These are phyloP conservation scores for Mormoops blainvillei DNA, from an alignment of 2,113 vertebrate genomes.

Conservation along the genomic window DNA sequence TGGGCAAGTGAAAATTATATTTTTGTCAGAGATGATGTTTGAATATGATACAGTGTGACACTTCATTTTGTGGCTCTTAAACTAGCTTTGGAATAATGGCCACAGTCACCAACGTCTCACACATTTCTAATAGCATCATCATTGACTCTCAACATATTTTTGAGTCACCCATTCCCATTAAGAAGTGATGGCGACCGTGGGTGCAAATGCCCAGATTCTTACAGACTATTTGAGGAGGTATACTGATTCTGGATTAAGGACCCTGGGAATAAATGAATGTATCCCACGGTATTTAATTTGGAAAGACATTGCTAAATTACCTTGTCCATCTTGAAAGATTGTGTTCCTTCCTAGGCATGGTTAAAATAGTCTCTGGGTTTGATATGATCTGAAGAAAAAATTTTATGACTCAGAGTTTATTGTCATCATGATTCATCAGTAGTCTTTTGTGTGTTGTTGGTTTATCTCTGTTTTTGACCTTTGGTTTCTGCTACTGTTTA, in stretches of 20 bases:
- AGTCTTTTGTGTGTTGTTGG: not conserved
- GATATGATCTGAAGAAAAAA: not conserved
- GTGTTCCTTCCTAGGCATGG: not conserved
- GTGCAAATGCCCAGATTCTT: accelerated
- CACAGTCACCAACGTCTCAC: not conserved
- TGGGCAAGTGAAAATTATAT: not conserved
- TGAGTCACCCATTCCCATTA: not conserved
- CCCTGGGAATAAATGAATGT: not conserved
- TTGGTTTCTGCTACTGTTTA: not conserved
- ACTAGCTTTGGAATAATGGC: not conserved
- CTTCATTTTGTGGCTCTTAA: not conserved
- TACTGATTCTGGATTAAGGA: not conserved
- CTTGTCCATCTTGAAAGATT: not conserved
- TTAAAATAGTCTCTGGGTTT: not conserved
- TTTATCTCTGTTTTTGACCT: not conserved
- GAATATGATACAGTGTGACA: not conserved
- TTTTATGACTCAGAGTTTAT: not conserved
- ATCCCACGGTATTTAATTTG: not conserved
- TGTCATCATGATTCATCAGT: not conserved
- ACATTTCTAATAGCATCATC: not conserved
- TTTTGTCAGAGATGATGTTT: not conserved
- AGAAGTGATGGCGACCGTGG: not conserved
- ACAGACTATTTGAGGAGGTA: not conserved
- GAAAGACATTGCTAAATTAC: not conserved
- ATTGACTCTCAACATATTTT: not conserved